Evolutionary conservation across 1,140 invertebrate species (phyloP).

Genomic region (Ostrea edulis): DNA sequence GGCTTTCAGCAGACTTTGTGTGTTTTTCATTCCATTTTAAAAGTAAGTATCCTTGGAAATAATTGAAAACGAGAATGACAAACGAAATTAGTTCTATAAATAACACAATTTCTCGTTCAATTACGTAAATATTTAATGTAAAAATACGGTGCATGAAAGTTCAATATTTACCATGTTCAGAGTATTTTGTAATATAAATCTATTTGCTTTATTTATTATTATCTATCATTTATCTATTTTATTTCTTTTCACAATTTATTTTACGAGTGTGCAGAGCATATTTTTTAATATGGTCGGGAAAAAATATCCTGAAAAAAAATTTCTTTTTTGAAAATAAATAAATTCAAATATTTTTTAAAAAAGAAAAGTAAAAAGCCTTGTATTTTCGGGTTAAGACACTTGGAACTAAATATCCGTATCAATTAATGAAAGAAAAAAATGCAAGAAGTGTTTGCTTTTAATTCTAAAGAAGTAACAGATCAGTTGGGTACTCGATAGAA

Average conservation of each 20-base stretch:
- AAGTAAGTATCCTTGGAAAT: background rate
- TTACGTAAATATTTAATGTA: background rate
- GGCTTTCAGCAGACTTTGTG: background rate
- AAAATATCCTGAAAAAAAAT: background rate
- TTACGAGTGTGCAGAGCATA: too few species aligned
- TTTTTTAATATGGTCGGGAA: background rate
- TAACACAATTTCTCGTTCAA: background rate
- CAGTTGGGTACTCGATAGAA: slow-evolving; percentile 10
- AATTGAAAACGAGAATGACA: background rate
- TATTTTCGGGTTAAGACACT: background rate
- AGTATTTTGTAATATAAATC: too few species aligned
- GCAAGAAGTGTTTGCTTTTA: slow-evolving; percentile 22
- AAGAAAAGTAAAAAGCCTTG: background rate
- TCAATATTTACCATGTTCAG: too few species aligned
- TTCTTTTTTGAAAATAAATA: background rate
- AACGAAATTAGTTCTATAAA: background rate
- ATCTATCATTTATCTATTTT: too few species aligned
- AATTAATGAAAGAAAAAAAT: background rate
- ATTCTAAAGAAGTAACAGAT: slow-evolving; percentile 18
- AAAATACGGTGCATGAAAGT: too few species aligned
- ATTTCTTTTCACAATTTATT: too few species aligned
- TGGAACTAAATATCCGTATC: background rate
- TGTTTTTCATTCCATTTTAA: background rate
- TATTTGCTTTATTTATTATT: too few species aligned
- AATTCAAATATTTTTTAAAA: background rate